Evolutionary conservation across 1,140 invertebrate species (phyloP), one percentile per base, ranked within the genome.

Genomic region (Stegodyphus dumicola): DNA sequence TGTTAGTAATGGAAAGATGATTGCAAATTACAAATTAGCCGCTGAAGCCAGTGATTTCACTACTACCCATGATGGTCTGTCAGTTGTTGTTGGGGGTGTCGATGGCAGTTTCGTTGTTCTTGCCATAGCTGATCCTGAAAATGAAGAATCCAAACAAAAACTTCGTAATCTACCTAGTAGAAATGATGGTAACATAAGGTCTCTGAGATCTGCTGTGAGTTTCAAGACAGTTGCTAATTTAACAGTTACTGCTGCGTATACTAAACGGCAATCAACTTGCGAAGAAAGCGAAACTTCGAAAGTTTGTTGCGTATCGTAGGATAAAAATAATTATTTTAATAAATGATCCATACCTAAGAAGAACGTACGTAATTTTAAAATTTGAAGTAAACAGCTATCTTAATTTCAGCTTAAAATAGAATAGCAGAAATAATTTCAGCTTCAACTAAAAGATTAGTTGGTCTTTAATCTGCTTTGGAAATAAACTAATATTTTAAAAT

Each of bases 41-140:
- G 96, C 97, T 5, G 97, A 98, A 91, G 92, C 98, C 71, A 97
- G 94, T 86, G 95, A 95, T 1, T 94, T 97, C 64, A 94, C 95
- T 86, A 85, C 81, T 5, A 96, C 95, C 7, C 93, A 93, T 66
- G 95, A 96, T 89, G 95, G 97, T 7, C 88, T 91, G 89, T 94
- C 93, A 69, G 92, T 98, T 53, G 95, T 97, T 3, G 91, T 99
- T 48, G 97, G 96, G 0, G 97, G 96, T 0, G 95, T 98, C 7
- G 97, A 99, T 90, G 97, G 97, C 7, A 98, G 96, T 89, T 92
- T 99, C 56, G 96, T 96, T 2, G 94, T 97, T n/a, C 90, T 99
- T 53, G 94, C 95, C 13, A 95, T 99, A 88, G 95, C 96, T 0
- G 97, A 99, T 92, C 94, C 95, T 1, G 89, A 89, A 15, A 91